Evolutionary conservation across 2,113 vertebrate genomes (phyloP).

Genomic region (Ciconia boyciana): DNA sequence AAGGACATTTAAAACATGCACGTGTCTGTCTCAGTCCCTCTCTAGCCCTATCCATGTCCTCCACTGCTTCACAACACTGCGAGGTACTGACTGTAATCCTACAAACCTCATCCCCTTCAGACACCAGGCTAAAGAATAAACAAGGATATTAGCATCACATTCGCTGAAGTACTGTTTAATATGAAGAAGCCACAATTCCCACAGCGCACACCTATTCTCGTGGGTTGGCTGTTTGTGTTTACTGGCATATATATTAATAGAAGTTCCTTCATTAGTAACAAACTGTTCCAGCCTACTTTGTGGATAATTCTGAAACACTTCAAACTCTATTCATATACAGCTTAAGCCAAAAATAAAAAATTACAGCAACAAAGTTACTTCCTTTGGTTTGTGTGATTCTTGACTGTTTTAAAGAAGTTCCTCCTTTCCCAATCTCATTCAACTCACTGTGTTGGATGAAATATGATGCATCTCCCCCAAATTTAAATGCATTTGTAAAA

Average conservation of each 20-base stretch:
- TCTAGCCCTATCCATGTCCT: neutral
- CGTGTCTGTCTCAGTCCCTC: neutral
- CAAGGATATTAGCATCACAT: neutral
- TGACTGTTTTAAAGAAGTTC: neutral
- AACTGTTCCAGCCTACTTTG: neutral
- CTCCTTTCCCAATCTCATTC: neutral
- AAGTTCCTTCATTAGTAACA: neutral
- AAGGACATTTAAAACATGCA: neutral
- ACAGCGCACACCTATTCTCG: neutral
- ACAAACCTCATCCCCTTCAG: neutral
- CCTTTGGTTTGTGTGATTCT: neutral
- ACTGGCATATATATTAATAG: neutral
- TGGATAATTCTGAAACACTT: neutral
- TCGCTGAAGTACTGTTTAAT: neutral
- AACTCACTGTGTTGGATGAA: neutral
- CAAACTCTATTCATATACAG: neutral
- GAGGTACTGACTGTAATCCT: neutral
- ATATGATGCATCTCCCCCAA: neutral
- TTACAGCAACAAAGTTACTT: neutral
- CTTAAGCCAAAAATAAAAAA: neutral
- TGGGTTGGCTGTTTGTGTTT: neutral
- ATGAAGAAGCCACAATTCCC: neutral
- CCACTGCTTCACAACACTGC: neutral
- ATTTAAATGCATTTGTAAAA: neutral
- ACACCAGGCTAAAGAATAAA: neutral